Percentiles rank a stretch among this genome's conserved stretches.
phyloP scores from a whole-genome alignment of 2,113 vertebrate species.

The Diglossa brunneiventris region DNA sequence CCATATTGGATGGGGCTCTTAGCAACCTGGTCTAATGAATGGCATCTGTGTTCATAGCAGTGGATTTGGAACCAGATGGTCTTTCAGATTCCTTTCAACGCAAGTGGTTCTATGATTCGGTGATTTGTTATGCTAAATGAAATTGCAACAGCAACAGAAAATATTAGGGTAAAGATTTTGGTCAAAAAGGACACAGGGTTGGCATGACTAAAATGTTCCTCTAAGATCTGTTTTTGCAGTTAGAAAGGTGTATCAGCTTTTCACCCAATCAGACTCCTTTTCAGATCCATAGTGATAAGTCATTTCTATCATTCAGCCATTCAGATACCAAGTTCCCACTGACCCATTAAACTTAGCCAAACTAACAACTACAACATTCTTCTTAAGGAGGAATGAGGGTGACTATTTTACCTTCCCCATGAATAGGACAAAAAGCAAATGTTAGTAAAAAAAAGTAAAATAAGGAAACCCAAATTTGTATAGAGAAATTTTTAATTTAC shows the following conservation, averaged over 20 bases:
- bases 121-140: not conserved
- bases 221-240: slow-evolving; percentile 37
- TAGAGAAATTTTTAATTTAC: not conserved
- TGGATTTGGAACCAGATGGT: not conserved
- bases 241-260: slow-evolving; percentile 17
- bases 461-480: not conserved
- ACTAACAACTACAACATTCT: slow-evolving; percentile 26
- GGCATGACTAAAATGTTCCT: not conserved
- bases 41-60: not conserved
- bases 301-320: not conserved
- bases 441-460: not conserved
- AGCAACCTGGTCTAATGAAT: not conserved
- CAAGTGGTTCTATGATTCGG: not conserved
- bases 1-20: not conserved
- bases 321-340: not conserved
- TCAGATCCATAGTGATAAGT: not conserved
- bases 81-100: not conserved
- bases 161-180: not conserved
- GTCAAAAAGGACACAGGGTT: not conserved
- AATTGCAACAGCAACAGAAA: not conserved
- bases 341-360: slow-evolving; percentile 36
- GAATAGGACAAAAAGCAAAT: slow-evolving; percentile 43
- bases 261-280: slow-evolving; percentile 7
- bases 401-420: slow-evolving; percentile 40
- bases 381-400: slow-evolving; percentile 22